phyloP scores from a whole-genome alignment of 2,888 invertebrate species.

The Aromia moschata region DNA sequence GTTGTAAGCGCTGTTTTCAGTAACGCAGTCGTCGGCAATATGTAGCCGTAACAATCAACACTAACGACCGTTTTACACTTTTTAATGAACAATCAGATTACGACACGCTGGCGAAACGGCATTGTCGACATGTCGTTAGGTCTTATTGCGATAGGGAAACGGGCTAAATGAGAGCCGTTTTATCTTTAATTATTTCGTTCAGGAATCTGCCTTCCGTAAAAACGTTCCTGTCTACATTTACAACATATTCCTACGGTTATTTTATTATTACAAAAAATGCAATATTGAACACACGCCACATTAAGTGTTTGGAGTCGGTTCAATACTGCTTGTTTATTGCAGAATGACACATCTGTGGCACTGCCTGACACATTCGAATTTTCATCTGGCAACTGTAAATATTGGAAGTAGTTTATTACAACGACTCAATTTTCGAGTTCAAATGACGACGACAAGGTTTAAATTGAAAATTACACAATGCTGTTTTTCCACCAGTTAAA shows the following conservation, averaged over 20 bases:
- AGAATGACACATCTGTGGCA: too few relatives aligned
- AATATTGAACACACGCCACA: constrained; percentile 33
- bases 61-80: constrained; percentile 52
- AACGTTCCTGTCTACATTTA: constrained; percentile 25
- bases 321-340: not conserved
- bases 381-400: too few relatives aligned
- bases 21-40: constrained; percentile 35
- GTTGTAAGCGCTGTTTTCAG: constrained; percentile 5
- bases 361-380: too few relatives aligned
- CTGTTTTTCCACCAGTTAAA: too few relatives aligned
- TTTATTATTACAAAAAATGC: constrained; percentile 34
- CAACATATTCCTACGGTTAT: constrained; percentile 14
- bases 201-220: constrained; percentile 35
- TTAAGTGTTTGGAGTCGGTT: constrained; percentile 5
- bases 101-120: constrained; percentile 41
- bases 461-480: too few relatives aligned
- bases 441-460: too few relatives aligned
- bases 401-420: too few relatives aligned
- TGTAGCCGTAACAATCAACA: constrained; percentile 49
- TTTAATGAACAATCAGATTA: constrained; percentile 53
- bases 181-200: constrained; percentile 41
- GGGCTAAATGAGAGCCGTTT: constrained; percentile 40
- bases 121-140: constrained; percentile 45
- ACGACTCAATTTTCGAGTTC: too few relatives aligned
- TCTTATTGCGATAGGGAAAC: constrained; percentile 40